Evolutionary conservation across 1,140 invertebrate genomes (phyloP).

Genomic region (Teleogryllus occipitalis): DNA sequence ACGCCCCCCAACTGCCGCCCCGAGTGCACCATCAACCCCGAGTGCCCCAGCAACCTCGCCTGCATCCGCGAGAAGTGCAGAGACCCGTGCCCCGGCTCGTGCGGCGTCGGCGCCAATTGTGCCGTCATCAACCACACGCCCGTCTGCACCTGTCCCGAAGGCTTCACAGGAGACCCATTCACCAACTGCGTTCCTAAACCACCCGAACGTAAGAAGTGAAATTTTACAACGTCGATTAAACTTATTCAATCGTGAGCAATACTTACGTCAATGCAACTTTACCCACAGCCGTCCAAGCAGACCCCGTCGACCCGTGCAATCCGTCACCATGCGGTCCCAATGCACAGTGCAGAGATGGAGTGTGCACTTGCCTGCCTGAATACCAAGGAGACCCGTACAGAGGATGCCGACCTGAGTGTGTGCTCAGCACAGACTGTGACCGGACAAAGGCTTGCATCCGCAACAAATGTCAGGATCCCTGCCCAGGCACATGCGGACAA

Average conservation of each 20-base stretch:
- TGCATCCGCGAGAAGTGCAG: slow-evolving; percentile 63
- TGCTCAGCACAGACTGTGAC: slow-evolving; percentile 53
- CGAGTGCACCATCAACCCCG: slow-evolving; percentile 61
- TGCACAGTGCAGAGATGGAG: slow-evolving; percentile 39
- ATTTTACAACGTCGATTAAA: too few relatives aligned
- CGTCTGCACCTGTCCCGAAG: slow-evolving; percentile 44
- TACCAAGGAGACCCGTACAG: slow-evolving; percentile 55
- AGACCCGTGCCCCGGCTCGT: slow-evolving; percentile 62
- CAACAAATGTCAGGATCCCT: slow-evolving; percentile 68
- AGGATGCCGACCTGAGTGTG: slow-evolving; percentile 55
- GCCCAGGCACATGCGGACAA: slow-evolving; percentile 58
- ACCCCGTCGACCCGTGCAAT: slow-evolving; percentile 28
- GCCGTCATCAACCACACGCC: slow-evolving; percentile 46
- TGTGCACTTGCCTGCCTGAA: slow-evolving; percentile 50
- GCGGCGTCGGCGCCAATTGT: slow-evolving; percentile 53
- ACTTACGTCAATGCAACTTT: too few relatives aligned
- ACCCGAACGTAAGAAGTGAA: not conserved
- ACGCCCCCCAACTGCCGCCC: slow-evolving; percentile 60
- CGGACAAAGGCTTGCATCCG: slow-evolving; percentile 58
- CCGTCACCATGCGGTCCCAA: slow-evolving; percentile 36
- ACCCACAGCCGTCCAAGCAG: slow-evolving; percentile 21
- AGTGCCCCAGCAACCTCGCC: slow-evolving; percentile 59
- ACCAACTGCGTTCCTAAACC: slow-evolving; percentile 35
- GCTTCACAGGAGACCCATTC: slow-evolving; percentile 51
- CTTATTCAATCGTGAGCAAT: too few relatives aligned